Evolutionary conservation across 2,888 invertebrate species (phyloP), one percentile per base, ranked within the genome.

Genomic region (Drosophila anceps): DNA sequence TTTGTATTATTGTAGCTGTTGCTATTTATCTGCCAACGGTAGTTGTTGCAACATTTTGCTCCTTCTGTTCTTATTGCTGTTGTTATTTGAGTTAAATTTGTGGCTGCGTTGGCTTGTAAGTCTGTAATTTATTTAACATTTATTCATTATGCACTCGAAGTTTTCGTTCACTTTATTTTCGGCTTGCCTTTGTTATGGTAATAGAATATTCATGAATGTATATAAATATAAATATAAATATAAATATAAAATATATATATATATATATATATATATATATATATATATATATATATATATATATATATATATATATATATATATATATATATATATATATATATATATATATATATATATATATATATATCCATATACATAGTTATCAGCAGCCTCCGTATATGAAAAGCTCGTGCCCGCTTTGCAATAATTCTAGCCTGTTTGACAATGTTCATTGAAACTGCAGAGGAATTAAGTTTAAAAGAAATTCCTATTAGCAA

Each of bases 81-180:
- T 75, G 33, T n/a, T 10, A 24, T 53, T 62, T n/a, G 58, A 46
- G 44, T 68, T 54, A 35, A 44, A 62, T 62, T 65, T 69, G 44
- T 58, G 57, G 59, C 50, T 67, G 55, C 66, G 55, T 46, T 61
- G 33, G 69, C 54, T 66, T 37, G 50, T 53, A 59, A 65, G 65
- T 65, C 59, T 76, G 66, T 57, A 62, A 81, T 79, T 81, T 83
- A 88, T 79, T 76, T 74, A 84, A 79, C 82, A 82, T 89, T 89
- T 84, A 89, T 84, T 84, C 89, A 89, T 79, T 87, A 69, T 79
- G 87, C 79, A 75, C 75, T 77, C 69, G 37, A 81, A 84, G 55
- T 67, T 72, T 69, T 50, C 55, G 69, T 81, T 66, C 50, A 65
- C 62, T 68, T 73, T 62, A 46, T 68, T 70, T 24, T 51, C 39